phyloP scores from a whole-genome alignment of 1,140 invertebrate species.

The Drepana arcuata region DNA sequence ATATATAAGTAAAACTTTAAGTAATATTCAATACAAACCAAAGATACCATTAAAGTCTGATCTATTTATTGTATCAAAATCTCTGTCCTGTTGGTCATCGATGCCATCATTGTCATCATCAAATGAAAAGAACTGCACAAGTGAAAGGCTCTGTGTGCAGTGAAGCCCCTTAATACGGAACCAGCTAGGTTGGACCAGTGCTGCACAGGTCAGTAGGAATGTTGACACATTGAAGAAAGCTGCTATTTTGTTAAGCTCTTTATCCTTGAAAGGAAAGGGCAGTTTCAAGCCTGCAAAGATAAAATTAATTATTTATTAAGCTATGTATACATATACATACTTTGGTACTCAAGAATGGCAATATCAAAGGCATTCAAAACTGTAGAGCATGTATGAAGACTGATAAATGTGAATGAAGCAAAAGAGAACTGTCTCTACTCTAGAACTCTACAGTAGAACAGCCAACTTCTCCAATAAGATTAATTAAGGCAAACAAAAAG shows the following conservation, averaged over 20 bases:
- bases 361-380: no score
- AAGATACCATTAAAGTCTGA: slow-evolving; percentile 40
- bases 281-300: slow-evolving; percentile 49
- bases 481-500: no score
- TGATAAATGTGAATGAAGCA: neutral
- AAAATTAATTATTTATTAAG: slow-evolving; percentile 1
- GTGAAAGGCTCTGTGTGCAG: slow-evolving; percentile 65
- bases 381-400: neutral
- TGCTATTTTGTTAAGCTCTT: slow-evolving; percentile 70
- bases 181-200: slow-evolving; percentile 71
- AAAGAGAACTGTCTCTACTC: neutral
- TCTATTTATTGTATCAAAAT: slow-evolving; percentile 36
- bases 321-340: no score
- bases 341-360: no score
- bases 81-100: slow-evolving; percentile 15
- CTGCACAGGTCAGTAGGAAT: slow-evolving; percentile 68
- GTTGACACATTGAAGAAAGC: slow-evolving; percentile 70
- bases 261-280: slow-evolving; percentile 52
- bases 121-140: slow-evolving; percentile 68
- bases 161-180: slow-evolving; percentile 66
- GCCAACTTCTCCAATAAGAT: neutral
- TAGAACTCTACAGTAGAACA: no score
- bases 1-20: no score
- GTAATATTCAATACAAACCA: no score
- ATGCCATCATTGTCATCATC: slow-evolving; percentile 49